Conservation (phyloP, 1,140 invertebrate genomes). For the Laodelphax striatellus region DNA sequence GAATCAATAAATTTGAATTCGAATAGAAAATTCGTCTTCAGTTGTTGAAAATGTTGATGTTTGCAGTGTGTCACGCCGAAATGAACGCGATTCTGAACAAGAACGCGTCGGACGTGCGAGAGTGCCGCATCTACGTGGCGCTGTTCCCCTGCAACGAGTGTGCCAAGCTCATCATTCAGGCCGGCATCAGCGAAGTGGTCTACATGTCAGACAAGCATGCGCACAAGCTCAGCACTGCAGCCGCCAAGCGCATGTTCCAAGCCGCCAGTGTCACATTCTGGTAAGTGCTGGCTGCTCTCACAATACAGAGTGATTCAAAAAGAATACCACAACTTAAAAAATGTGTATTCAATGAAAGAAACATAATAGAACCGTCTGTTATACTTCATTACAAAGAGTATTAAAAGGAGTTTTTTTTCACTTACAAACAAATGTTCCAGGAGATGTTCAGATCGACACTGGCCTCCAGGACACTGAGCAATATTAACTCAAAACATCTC, state of each 20-base stretch:
- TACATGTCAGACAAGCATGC: conserved; percentile 74
- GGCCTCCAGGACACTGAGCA: no score
- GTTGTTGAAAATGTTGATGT: no score
- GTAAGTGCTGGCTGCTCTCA: conserved; percentile 26
- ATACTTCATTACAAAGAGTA: no score
- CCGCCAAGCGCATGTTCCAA: conserved; percentile 71
- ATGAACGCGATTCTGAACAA: conserved; percentile 93
- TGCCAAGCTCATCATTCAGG: conserved; percentile 93
- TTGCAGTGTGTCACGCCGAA: conserved; percentile 92
- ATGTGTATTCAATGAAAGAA: no score
- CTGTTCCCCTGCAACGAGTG: conserved; percentile 95
- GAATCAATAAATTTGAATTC: no score
- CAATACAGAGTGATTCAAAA: neutral
- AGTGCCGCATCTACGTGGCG: conserved; percentile 75
- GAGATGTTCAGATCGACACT: no score
- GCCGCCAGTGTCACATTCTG: conserved; percentile 54
- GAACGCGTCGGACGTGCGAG: conserved; percentile 60
- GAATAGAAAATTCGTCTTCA: no score
- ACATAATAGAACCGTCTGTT: no score
- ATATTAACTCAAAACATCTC: no score
- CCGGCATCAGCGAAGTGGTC: conserved; percentile 69
- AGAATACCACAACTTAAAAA: no score
- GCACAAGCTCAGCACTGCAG: conserved; percentile 50
- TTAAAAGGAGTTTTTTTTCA: no score
- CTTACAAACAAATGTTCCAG: no score